Percentiles rank a stretch among this genome's conserved stretches.
Evolutionary conservation across 2,113 vertebrate genomes (phyloP).

Genomic region (Alexandromys fortis): DNA sequence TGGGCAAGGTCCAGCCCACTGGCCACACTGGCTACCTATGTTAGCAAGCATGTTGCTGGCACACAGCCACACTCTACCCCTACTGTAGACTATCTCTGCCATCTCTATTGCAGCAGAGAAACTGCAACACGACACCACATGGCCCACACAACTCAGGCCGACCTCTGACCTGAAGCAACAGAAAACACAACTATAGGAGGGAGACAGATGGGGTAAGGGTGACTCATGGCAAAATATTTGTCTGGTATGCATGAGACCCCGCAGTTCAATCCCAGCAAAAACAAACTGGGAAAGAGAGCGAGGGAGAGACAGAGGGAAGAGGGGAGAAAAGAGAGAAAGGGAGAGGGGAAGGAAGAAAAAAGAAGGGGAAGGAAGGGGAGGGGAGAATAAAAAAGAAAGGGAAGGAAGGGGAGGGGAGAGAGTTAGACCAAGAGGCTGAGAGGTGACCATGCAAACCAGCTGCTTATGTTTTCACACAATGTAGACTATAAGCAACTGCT

Average conservation of each 20-base stretch:
- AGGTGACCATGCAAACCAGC: not conserved
- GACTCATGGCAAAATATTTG: not conserved
- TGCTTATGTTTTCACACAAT: not conserved
- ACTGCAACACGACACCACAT: not conserved
- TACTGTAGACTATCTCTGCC: not conserved
- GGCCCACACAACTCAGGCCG: not conserved
- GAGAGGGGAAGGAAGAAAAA: not conserved
- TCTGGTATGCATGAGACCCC: not conserved
- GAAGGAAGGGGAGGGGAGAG: not conserved
- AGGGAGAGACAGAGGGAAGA: not conserved
- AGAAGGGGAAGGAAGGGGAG: not conserved
- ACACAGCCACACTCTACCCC: not conserved
- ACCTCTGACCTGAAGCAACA: not conserved
- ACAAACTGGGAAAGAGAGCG: not conserved
- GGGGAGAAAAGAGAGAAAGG: not conserved
- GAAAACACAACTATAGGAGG: not conserved
- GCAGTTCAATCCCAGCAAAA: not conserved
- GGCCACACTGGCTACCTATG: not conserved
- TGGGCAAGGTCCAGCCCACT: fast-evolving
- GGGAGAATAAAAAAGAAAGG: fast-evolving
- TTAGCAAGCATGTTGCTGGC: not conserved
- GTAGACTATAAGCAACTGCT: not conserved
- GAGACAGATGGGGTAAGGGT: not conserved
- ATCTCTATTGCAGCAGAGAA: not conserved
- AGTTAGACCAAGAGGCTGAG: not conserved